phyloP scores from a whole-genome alignment of 2,797 vertebrate species.

The Morelia viridis region DNA sequence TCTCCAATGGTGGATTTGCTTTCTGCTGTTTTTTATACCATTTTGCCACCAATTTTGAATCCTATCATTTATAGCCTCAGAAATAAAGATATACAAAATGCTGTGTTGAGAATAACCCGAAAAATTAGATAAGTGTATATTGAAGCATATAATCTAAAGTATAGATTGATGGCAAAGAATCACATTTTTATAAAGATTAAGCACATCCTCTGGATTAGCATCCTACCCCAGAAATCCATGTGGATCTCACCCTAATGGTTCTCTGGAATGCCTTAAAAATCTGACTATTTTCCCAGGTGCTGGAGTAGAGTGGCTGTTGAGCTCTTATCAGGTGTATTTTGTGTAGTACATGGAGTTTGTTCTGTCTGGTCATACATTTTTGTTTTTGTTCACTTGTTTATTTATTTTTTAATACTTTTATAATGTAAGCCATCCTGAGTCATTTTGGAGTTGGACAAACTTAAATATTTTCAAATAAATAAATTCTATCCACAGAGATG shows the following conservation, averaged over 20 bases:
- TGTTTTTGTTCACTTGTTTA: background rate
- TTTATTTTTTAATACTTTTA: background rate
- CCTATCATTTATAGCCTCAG: slow-evolving; percentile 11
- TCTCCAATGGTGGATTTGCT: background rate
- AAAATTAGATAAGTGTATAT: background rate
- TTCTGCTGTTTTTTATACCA: background rate
- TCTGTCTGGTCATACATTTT: background rate
- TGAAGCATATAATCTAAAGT: too few species aligned
- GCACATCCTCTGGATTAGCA: background rate
- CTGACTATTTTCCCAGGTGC: background rate
- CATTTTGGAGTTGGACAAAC: background rate
- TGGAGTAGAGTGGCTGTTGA: background rate
- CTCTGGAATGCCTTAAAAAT: background rate
- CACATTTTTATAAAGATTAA: background rate
- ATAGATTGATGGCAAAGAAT: background rate
- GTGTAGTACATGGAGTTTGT: background rate
- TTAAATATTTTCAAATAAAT: background rate
- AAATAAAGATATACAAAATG: slow-evolving; percentile 29
- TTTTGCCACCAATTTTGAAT: slow-evolving; percentile 14
- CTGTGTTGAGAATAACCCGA: slow-evolving; percentile 2
- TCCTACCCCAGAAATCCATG: background rate
- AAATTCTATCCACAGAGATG: background rate
- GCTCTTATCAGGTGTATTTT: background rate
- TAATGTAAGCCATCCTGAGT: background rate
- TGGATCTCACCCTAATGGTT: background rate